These are phyloP conservation scores for Mesorhabditis spiculigera DNA, from an alignment of 2,888 invertebrate genomes.

Conservation along the genomic window DNA sequence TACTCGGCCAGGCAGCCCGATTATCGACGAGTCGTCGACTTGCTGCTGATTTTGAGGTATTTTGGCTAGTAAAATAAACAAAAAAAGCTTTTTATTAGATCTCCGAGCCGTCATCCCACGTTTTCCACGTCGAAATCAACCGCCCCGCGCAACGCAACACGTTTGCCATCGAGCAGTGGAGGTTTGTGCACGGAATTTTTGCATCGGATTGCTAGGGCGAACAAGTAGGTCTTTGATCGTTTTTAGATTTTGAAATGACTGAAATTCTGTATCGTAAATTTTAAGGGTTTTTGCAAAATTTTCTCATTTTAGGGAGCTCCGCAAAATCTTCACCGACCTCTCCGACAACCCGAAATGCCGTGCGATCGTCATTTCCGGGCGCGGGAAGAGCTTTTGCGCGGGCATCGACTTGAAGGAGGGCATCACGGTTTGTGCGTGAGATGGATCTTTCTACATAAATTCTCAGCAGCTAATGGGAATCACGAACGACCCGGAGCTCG, in stretches of 20 bases:
- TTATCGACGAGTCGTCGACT: background rate
- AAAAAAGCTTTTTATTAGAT: slow-evolving; percentile 3
- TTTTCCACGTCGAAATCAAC: slow-evolving; percentile 46
- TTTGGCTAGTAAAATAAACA: background rate
- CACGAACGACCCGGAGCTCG: slow-evolving; percentile 28
- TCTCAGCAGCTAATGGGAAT: slow-evolving; percentile 25
- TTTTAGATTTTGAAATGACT: background rate
- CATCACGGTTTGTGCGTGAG: slow-evolving; percentile 14
- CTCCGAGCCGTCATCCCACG: slow-evolving; percentile 13
- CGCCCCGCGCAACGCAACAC: slow-evolving; percentile 50
- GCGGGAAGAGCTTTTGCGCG: slow-evolving; percentile 81
- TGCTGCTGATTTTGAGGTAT: slow-evolving; percentile 2
- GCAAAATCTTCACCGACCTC: slow-evolving; percentile 75
- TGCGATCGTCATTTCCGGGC: slow-evolving; percentile 78
- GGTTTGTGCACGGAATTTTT: slow-evolving; percentile 16
- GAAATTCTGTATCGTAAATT: background rate
- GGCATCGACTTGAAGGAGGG: slow-evolving; percentile 72
- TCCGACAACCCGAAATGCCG: slow-evolving; percentile 77
- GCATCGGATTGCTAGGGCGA: background rate
- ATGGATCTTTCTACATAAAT: background rate
- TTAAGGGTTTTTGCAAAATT: slow-evolving; percentile 6
- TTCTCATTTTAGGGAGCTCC: slow-evolving; percentile 68
- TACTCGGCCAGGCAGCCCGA: background rate
- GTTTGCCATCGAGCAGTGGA: slow-evolving; percentile 45
- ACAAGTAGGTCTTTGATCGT: background rate